These are phyloP conservation scores for Hypsopygia costalis DNA, from an alignment of 2,888 invertebrate species.

Conservation along the genomic window DNA sequence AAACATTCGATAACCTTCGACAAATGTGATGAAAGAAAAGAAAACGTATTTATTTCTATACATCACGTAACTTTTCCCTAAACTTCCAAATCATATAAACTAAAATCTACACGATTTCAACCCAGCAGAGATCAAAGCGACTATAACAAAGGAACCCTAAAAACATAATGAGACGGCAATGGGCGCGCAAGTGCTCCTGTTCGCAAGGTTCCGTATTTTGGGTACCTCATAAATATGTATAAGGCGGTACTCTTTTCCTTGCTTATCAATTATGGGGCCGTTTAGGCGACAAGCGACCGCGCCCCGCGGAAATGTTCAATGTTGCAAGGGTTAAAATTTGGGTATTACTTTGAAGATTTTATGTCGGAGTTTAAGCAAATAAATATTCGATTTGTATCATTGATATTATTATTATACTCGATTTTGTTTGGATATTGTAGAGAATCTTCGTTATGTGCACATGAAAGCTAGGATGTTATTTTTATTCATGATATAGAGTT, in stretches of 20 bases:
- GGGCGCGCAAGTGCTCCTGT: constrained; percentile 69
- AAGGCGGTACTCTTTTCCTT: constrained; percentile 74
- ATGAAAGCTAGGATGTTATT: no score
- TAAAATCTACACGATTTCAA: constrained; percentile 61
- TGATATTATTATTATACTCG: no score
- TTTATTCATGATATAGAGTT: no score
- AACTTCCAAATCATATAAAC: constrained; percentile 45
- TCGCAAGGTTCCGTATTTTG: constrained; percentile 76
- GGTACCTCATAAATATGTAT: constrained; percentile 77
- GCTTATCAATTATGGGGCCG: constrained; percentile 80
- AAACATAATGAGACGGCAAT: constrained; percentile 74
- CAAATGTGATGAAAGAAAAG: no score
- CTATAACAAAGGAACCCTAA: constrained; percentile 73
- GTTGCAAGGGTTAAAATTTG: constrained; percentile 60
- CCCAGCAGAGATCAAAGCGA: constrained; percentile 65
- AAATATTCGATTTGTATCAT: neutral
- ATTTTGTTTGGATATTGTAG: no score
- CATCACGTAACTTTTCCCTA: constrained; percentile 25
- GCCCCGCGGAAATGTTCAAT: constrained; percentile 50
- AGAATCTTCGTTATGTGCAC: no score
- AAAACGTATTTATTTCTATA: no score
- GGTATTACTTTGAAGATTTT: constrained; percentile 41
- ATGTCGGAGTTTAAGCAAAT: constrained; percentile 24
- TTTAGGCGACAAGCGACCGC: constrained; percentile 66
- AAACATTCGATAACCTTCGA: no score